A percentile compares a stretch with the other conserved stretches of the same genome.
These are phyloP conservation scores for Pedetes capensis DNA, from an alignment of 2,113 vertebrate species.

Conservation along the genomic window DNA sequence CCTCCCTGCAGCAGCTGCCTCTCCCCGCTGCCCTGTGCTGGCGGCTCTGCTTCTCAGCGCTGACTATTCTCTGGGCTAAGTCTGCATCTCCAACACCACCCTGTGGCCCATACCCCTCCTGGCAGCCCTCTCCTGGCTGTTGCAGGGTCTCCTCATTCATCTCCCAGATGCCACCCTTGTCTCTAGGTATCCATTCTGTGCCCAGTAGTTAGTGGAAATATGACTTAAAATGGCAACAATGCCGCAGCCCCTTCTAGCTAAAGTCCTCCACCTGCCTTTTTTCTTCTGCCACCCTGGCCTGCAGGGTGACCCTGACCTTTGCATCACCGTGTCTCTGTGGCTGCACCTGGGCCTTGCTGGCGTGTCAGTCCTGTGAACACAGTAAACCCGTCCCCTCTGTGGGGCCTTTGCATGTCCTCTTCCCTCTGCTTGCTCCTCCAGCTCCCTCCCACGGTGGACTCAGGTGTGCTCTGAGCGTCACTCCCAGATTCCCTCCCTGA, in stretches of 20 bases:
- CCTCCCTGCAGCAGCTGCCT: not conserved
- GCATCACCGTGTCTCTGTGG: rapidly evolving
- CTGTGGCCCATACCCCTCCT: not conserved
- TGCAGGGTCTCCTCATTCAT: not conserved
- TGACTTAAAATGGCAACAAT: not conserved
- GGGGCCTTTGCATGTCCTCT: not conserved
- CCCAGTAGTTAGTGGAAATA: not conserved
- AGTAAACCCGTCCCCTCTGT: not conserved
- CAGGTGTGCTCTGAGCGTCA: not conserved
- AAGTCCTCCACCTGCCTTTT: not conserved
- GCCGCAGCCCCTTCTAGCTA: not conserved
- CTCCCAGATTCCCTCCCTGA: not conserved
- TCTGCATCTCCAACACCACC: not conserved
- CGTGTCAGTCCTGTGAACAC: not conserved
- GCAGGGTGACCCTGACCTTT: not conserved
- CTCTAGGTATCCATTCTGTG: not conserved
- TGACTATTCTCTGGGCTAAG: not conserved
- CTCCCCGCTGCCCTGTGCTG: rapidly evolving
- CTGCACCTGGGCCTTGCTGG: not conserved
- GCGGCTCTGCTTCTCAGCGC: not conserved
- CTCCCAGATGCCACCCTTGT: not conserved
- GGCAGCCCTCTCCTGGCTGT: not conserved
- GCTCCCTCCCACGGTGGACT: not conserved
- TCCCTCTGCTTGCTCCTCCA: not conserved
- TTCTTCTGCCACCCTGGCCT: not conserved